Conservation (phyloP, 2,888 invertebrate genomes). For the Cartodere bifasciata region DNA sequence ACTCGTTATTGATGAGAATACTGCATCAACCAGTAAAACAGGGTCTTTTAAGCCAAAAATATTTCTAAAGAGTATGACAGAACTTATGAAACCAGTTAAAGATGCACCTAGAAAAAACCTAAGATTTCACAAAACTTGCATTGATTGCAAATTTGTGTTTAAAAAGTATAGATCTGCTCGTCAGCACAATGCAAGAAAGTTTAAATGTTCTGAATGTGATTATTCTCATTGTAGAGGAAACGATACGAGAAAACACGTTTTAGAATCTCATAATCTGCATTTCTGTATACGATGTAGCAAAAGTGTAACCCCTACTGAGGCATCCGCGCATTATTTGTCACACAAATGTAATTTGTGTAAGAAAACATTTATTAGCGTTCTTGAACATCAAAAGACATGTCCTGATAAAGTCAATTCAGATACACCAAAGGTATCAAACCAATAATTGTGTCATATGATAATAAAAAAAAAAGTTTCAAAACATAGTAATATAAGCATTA, state of each 20-base stretch:
- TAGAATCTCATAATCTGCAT: slow-evolving; percentile 8
- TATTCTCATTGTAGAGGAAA: slow-evolving; percentile 9
- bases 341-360: too few relatives aligned
- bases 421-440: too few relatives aligned
- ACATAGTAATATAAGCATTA: too few relatives aligned
- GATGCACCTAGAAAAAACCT: slow-evolving; percentile 8
- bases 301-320: slow-evolving; percentile 14
- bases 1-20: too few relatives aligned
- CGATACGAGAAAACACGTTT: slow-evolving; percentile 10
- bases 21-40: too few relatives aligned
- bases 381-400: too few relatives aligned
- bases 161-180: slow-evolving; percentile 7
- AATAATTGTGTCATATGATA: too few relatives aligned
- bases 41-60: slow-evolving; percentile 12
- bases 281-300: slow-evolving; percentile 1
- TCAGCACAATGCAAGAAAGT: background rate
- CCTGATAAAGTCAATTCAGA: too few relatives aligned
- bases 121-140: slow-evolving; percentile 13
- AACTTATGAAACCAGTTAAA: slow-evolving; percentile 9
- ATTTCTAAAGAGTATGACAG: slow-evolving; percentile 13
- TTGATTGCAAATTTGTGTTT: slow-evolving; percentile 11
- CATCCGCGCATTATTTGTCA: too few relatives aligned
- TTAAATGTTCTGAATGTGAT: slow-evolving; percentile 11
- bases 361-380: too few relatives aligned
- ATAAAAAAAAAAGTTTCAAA: too few relatives aligned